Evolutionary conservation across 2,888 invertebrate species (phyloP), one percentile per base, ranked within the genome.

Genomic region (Cheilosia scutellata): DNA sequence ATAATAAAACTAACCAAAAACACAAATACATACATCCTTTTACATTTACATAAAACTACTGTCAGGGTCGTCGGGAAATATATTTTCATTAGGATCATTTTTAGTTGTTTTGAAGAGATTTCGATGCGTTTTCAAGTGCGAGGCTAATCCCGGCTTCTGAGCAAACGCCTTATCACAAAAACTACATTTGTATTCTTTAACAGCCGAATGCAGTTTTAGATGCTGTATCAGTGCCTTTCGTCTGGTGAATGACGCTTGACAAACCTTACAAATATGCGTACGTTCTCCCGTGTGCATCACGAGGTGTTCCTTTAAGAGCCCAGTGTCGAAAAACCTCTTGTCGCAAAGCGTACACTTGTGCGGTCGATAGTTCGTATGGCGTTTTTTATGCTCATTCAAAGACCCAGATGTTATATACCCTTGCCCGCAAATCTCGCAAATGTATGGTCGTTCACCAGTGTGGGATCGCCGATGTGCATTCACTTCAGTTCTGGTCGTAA

Each of bases 261-360:
- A 88, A 7, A 82, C 13, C 0, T 88, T 33, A 51, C 92, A 91
- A 13, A 88, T 80, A 37, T 88, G 90, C 0, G 88, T 88, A 16
- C 90, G 89, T 9, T 88, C 75, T 5, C 87, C 87, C 0, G 89
- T 89, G 66, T 91, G 91, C 20, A 89, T 87, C 4, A 90, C 89
- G 76, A 90, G 88, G 74, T 91, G 91, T 57, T 90, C 90, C 51
- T 90, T 91, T 5, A 91, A 82, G 20, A 91, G 89, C 13, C 90
- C 90, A 4, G 87, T 88, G 58, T 89, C 90, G 20, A 89, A 91
- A 87, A 91, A 91, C n/a, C 89, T 55, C 55, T 88, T 84, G 2
- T 70, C 86, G 37, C 88, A 88, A 11, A 66, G 4, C 6, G 76
- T 51, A 9, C 88, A 88, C 16, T 84, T 87, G 51, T 84, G 86